Percentiles rank a stretch among this genome's conserved stretches.
phyloP scores from a whole-genome alignment of 2,888 invertebrate genomes.

The Sesia bembeciformis region DNA sequence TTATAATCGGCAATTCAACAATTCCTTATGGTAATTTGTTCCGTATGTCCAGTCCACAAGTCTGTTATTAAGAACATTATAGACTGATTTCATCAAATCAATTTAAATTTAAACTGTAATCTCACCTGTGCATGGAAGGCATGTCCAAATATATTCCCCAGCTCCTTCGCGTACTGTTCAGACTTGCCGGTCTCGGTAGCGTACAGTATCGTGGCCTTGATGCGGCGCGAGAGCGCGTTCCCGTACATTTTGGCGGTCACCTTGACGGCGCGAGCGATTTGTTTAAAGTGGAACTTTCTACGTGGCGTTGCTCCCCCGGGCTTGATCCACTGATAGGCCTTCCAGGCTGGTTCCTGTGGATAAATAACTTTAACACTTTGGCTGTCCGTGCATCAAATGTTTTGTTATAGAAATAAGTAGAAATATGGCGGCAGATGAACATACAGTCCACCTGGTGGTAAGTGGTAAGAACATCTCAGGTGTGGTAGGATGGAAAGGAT shows the following conservation, averaged over 20 bases:
- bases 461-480: too few species aligned
- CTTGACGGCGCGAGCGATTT: constrained; percentile 95
- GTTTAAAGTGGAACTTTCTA: constrained; percentile 95
- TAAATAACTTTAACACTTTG: neutral
- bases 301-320: constrained; percentile 74
- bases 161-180: constrained; percentile 92
- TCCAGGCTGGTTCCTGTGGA: constrained; percentile 90
- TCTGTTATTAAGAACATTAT: too few species aligned
- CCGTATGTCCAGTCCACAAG: too few species aligned
- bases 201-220: constrained; percentile 95
- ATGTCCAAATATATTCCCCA: constrained; percentile 91
- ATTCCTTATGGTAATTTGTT: too few species aligned
- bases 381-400: neutral
- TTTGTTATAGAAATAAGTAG: neutral
- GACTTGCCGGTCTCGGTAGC: constrained; percentile 97
- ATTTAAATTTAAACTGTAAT: too few species aligned
- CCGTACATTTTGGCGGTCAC: constrained; percentile 97
- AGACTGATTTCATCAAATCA: too few species aligned
- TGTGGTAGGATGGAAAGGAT: too few species aligned
- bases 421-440: neutral
- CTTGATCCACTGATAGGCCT: constrained; percentile 87
- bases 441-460: too few species aligned
- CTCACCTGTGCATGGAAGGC: constrained; percentile 94
- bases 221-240: constrained; percentile 90
- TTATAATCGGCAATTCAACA: too few species aligned